Base-by-base conservation (phyloP, 2,888 invertebrate species). In the Carabus problematicus region DNA sequence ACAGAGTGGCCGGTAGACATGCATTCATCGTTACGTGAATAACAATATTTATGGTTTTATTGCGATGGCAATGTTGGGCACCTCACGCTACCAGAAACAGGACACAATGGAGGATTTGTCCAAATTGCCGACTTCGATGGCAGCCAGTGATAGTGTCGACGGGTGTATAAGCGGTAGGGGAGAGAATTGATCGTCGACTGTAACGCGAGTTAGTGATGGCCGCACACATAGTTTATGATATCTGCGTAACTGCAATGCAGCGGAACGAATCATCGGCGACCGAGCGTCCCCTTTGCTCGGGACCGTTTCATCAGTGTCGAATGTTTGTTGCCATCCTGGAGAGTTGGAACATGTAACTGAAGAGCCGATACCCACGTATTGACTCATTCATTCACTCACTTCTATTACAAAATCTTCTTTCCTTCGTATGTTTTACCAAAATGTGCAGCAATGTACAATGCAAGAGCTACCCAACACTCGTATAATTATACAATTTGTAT, bases 191-290 rank as follows among this genome's bases (percentile, higher is more conserved):
- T 64, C 56, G 56, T 61, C 42, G 40, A 69, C 62, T 40, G 42
- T 64, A 68, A 66, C 63, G 68, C 54, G 42, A 67, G 70, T 39
- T 71, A 66, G 70, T 70, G 64, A 70, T 56, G 62, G 52, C 54
- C 64, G 70, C 68, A 63, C 67, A 70, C 71, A 73, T 71, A 71
- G 64, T 74, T 73, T 75, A 74, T 72, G 72, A 70, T 71, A 70
- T 71, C 69, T 70, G 70, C 72, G 71, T 68, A 71, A 71, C 70
- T 73, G 72, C 73, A 71, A 72, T 71, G 73, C 68, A 69, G 72
- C 72, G 74, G 72, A 74, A 74, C 74, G 72, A 74, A 52, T 52
- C 52, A 59, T 39, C 39, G 47, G 60, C 39, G 47, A 47, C 14
- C 60, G 14, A 19, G 59, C 29, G 49, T 19, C 41, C 41, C 47